Evolutionary conservation across 2,113 vertebrate species (phyloP), one percentile per base, ranked within the genome.

Genomic region (Chaetodon auriga): DNA sequence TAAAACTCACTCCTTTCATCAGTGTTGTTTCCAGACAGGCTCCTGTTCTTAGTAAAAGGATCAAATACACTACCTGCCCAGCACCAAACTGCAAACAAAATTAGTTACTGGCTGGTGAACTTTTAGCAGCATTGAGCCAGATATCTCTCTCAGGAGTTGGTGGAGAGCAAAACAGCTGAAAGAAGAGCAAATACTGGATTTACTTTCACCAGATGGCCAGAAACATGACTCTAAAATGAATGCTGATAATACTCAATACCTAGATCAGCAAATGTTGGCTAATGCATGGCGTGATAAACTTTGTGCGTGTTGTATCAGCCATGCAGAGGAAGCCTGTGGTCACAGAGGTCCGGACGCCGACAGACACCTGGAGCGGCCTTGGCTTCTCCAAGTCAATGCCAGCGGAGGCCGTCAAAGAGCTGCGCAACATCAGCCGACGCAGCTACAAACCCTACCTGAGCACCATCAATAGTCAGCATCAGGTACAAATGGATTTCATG

Each of bases 301-400:
- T 30, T 30, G 30, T 2, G 30, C 3, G 30, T 30, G 30, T 30
- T 30, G 6, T 61, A 9, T 15, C 87, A 96, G 96, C 96, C 36
- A 96, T 96, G 96, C 95, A 95, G 92, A 95, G 93, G 89, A 95
- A 95, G 76, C 96, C 96, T 0, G 92, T 96, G 75, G 92, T 95
- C 78, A 96, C 95, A 1, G 95, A 96, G 85, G 95, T 96, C 21
- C 94, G 91, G 68, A 96, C 94, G 1, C 96, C 96, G 55, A 96
- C 96, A 14, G 95, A 96, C 89, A 95, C 94, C 1, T 96, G 96
- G 96, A 96, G 95, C 21, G 96, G 96, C 16, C 91, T 96, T 7
- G 96, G 96, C 62, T 96, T 96, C 87, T 96, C 96, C 45, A 96
- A 96, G 81, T 96, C 96, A 7, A 96, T 96, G 96, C 96, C 96